These are phyloP conservation scores for Sphaerophoria taeniata DNA, from an alignment of 2,888 invertebrate species.

Conservation along the genomic window DNA sequence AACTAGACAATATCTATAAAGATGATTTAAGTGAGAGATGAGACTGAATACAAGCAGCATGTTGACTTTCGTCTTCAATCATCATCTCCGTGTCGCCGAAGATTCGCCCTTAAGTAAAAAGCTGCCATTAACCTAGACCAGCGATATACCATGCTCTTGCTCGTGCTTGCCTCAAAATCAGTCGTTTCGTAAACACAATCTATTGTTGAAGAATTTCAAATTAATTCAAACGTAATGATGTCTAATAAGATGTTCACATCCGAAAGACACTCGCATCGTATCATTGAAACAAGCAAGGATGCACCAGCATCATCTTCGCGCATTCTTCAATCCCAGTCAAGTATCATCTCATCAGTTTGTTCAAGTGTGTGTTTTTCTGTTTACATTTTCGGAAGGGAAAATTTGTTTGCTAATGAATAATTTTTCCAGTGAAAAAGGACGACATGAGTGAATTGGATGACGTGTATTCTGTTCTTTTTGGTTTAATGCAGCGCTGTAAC, in stretches of 20 bases:
- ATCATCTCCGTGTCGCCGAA: slow-evolving; percentile 47
- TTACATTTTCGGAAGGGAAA: slow-evolving; percentile 63
- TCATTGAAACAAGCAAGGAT: slow-evolving; percentile 3
- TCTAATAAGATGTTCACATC: slow-evolving; percentile 71
- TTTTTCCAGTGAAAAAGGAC: slow-evolving; percentile 51
- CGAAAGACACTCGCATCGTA: background rate
- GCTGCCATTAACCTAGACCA: slow-evolving; percentile 61
- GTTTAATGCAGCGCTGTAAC: slow-evolving; percentile 17
- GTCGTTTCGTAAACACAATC: background rate
- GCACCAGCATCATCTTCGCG: slow-evolving; percentile 9
- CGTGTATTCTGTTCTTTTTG: background rate
- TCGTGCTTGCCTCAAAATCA: background rate
- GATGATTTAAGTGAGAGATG: background rate
- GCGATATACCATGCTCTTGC: background rate
- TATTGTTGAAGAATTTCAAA: slow-evolving; percentile 70
- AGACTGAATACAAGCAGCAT: slow-evolving; percentile 14
- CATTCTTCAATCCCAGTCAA: background rate
- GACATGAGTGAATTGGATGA: slow-evolving; percentile 15
- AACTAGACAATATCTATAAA: background rate
- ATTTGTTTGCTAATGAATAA: slow-evolving; percentile 74
- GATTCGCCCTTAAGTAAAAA: slow-evolving; percentile 60
- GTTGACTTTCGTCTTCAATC: slow-evolving; percentile 72
- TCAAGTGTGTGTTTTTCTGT: slow-evolving; percentile 33
- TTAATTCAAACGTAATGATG: slow-evolving; percentile 72
- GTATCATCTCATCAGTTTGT: background rate